phyloP scores from a whole-genome alignment of 2,797 vertebrate genomes.

The Lutjanus argentimaculatus region DNA sequence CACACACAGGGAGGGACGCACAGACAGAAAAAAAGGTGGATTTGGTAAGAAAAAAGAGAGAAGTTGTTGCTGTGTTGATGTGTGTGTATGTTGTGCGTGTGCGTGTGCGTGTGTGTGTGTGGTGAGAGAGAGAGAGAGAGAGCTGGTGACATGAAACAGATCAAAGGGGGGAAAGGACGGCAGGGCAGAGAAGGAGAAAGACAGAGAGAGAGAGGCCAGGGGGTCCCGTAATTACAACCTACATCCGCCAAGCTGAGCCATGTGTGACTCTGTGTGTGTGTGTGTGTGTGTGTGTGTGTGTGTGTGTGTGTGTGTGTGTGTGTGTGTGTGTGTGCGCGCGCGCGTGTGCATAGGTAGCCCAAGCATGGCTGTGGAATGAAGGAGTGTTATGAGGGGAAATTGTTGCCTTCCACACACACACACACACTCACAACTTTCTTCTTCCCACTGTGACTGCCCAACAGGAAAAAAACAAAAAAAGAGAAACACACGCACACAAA shows the following conservation, averaged over 20 bases:
- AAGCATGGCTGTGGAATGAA: constrained; percentile 87
- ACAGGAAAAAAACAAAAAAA: constrained; percentile 47
- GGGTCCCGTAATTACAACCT: constrained; percentile 97
- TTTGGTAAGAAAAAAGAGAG: constrained; percentile 78
- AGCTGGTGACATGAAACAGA: constrained; percentile 89
- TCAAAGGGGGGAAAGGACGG: constrained; percentile 89
- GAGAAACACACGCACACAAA: constrained; percentile 62
- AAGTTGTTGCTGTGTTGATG: no score
- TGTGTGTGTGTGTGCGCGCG: constrained; percentile 42
- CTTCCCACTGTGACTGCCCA: constrained; percentile 75
- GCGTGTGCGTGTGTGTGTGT: constrained; percentile 8
- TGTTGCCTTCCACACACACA: constrained; percentile 78
- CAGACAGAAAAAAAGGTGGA: constrained; percentile 78
- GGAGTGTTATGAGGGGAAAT: constrained; percentile 87
- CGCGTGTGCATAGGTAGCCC: constrained; percentile 51
- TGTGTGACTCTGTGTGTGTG: constrained; percentile 20
- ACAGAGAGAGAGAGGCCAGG: constrained; percentile 92
- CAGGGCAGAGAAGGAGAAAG: constrained; percentile 68
- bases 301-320: constrained; percentile 53
- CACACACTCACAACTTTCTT: constrained; percentile 69
- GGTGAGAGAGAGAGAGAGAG: neutral
- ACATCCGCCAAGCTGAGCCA: constrained; percentile 88
- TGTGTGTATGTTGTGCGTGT: constrained; percentile 72
- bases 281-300: constrained; percentile 24
- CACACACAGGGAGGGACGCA: constrained; percentile 71